These are phyloP conservation scores for Ochotona curzoniae DNA, from an alignment of 2,113 vertebrate species.

Conservation along the genomic window DNA sequence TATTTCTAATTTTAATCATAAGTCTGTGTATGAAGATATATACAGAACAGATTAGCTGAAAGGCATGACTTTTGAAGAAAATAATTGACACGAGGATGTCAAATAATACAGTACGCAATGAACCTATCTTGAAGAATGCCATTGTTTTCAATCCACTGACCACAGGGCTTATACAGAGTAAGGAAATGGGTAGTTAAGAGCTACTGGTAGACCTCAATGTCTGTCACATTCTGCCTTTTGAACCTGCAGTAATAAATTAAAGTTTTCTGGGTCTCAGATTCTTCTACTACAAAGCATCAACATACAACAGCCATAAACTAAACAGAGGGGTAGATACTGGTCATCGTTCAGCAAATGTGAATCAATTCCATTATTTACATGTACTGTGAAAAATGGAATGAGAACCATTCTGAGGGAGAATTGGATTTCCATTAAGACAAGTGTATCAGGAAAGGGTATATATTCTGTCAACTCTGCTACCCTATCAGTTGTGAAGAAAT, in stretches of 20 bases:
- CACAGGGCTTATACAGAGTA: background rate
- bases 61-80: background rate
- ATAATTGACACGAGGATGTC: background rate
- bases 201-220: background rate
- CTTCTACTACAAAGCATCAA: background rate
- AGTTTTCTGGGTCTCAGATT: background rate
- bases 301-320: background rate
- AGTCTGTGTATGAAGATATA: background rate
- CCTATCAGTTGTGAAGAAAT: background rate
- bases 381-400: background rate
- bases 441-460: background rate
- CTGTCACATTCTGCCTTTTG: background rate
- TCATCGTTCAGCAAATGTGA: background rate
- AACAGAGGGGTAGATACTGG: background rate
- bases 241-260: background rate
- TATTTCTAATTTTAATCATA: background rate
- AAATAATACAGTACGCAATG: background rate
- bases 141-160: background rate
- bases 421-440: background rate
- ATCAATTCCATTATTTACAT: background rate
- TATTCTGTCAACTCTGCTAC: background rate
- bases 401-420: background rate
- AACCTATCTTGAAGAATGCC: background rate
- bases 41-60: background rate
- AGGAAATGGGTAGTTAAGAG: background rate